phyloP scores from a whole-genome alignment of 1,140 invertebrate species.

The Littorina saxatilis region DNA sequence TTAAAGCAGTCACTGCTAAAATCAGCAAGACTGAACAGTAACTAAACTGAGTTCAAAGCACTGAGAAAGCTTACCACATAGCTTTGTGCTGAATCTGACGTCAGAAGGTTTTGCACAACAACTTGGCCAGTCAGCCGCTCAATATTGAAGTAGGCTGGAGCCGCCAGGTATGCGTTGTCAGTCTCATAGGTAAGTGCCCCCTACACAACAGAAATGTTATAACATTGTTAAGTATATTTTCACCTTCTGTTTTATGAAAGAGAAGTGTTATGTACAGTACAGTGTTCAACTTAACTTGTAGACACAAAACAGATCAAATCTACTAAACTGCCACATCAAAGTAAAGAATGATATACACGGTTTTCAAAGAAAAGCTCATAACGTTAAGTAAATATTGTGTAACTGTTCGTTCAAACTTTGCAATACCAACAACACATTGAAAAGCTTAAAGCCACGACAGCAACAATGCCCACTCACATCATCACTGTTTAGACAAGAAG shows the following conservation, averaged over 20 bases:
- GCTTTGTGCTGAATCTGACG: background rate
- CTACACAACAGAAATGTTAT: slow-evolving; percentile 37
- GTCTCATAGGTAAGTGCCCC: slow-evolving; percentile 53
- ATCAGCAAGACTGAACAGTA: no score
- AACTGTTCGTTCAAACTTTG: no score
- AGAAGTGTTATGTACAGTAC: background rate
- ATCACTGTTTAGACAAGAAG: no score
- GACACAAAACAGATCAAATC: background rate
- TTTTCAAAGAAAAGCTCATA: no score
- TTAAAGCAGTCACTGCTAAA: no score
- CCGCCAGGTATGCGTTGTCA: slow-evolving; percentile 51
- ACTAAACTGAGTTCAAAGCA: no score
- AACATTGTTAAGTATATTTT: background rate
- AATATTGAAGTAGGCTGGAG: slow-evolving; percentile 58
- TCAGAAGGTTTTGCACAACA: background rate
- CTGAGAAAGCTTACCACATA: background rate
- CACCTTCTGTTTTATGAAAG: background rate
- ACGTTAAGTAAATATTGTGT: no score
- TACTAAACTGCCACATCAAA: no score
- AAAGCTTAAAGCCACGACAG: no score
- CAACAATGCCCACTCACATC: no score
- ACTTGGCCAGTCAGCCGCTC: slow-evolving; percentile 34
- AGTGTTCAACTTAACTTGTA: background rate
- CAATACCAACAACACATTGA: no score
- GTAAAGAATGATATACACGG: no score